These are phyloP conservation scores for Takifugu rubripes DNA, from an alignment of 2,797 vertebrate species.

Conservation along the genomic window DNA sequence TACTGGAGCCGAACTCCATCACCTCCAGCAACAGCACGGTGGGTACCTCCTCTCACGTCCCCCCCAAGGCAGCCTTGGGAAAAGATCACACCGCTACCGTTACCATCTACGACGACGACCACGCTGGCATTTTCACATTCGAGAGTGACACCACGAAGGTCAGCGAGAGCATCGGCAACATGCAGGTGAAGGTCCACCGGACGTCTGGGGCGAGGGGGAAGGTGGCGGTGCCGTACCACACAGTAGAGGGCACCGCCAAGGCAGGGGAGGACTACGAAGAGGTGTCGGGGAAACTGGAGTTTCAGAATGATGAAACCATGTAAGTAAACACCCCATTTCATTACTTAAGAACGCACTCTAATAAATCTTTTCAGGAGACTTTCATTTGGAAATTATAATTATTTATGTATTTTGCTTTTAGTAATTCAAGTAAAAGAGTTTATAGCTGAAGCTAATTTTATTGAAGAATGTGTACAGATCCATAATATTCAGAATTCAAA, in stretches of 20 bases:
- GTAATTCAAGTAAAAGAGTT: no score
- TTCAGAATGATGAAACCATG: slow-evolving; percentile 87
- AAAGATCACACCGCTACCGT: slow-evolving; percentile 76
- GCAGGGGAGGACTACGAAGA: slow-evolving; percentile 85
- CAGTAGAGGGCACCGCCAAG: slow-evolving; percentile 80
- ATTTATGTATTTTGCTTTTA: no score
- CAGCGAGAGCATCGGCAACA: slow-evolving; percentile 78
- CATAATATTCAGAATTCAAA: no score
- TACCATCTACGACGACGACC: slow-evolving; percentile 87
- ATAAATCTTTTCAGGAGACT: no score
- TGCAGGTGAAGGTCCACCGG: slow-evolving; percentile 77
- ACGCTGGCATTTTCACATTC: slow-evolving; percentile 85
- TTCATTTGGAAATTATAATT: no score
- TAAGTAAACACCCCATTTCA: slow-evolving; percentile 61
- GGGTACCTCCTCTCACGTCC: slow-evolving; percentile 56
- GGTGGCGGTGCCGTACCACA: slow-evolving; percentile 80
- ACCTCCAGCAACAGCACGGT: slow-evolving; percentile 72
- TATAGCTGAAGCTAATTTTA: no score
- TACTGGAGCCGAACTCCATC: slow-evolving; percentile 72
- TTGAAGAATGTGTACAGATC: no score
- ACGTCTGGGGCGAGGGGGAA: slow-evolving; percentile 80
- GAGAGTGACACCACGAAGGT: slow-evolving; percentile 75
- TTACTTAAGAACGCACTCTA: no score
- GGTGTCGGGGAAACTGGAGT: slow-evolving; percentile 83
- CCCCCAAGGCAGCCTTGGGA: slow-evolving; percentile 78